These are phyloP conservation scores for Pithys albifrons DNA, from an alignment of 2,113 vertebrate genomes.

Conservation along the genomic window DNA sequence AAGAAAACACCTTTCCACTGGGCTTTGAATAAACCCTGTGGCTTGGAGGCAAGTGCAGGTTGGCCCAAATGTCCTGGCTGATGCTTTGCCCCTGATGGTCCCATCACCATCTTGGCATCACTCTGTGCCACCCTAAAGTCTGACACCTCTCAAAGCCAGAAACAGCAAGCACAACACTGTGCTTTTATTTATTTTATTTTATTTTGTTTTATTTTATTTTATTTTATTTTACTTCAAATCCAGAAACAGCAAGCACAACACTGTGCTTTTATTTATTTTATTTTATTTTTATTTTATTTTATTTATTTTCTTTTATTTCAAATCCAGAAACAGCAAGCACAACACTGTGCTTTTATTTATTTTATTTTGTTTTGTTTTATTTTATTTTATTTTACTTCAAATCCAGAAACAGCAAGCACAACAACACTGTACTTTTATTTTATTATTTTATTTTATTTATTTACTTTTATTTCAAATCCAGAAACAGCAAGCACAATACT, in stretches of 20 bases:
- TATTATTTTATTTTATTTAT: too few species aligned
- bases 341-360: background rate
- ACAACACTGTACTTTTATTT: background rate
- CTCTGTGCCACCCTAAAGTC: background rate
- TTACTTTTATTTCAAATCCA: background rate
- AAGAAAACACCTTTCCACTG: slow-evolving; percentile 16
- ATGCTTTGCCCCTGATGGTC: background rate
- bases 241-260: background rate
- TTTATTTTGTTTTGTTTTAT: too few species aligned
- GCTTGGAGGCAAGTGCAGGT: background rate
- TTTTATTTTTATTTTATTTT: too few species aligned
- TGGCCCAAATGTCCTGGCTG: background rate
- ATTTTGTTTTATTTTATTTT: too few species aligned
- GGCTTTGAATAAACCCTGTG: background rate
- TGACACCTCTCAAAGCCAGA: background rate
- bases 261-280: background rate
- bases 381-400: background rate
- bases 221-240: background rate
- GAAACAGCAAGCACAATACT: background rate
- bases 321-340: background rate
- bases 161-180: background rate
- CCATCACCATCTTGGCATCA: background rate
- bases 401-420: background rate
- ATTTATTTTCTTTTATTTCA: background rate
- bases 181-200: background rate